phyloP scores from a whole-genome alignment of 1,140 invertebrate species.

The Calosoma granatense region DNA sequence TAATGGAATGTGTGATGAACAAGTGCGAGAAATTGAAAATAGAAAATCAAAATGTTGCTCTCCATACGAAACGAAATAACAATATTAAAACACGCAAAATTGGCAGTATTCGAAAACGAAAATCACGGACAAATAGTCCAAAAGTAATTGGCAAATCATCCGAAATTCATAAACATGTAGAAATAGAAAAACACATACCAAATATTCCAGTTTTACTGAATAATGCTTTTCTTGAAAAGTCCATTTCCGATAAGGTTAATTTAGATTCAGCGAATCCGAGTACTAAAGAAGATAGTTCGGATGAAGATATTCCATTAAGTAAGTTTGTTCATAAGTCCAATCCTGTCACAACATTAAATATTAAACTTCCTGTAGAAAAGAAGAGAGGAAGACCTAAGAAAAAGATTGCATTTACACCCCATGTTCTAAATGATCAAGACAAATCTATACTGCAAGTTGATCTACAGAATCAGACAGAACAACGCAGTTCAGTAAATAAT shows the following conservation, averaged over 20 bases:
- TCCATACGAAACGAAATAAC: not conserved
- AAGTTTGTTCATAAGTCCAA: not conserved
- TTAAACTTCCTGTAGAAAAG: not conserved
- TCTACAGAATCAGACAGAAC: not conserved
- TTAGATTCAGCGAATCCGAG: not conserved
- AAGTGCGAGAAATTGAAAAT: conserved; percentile 1
- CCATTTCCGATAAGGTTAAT: too few species aligned
- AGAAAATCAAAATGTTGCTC: not conserved
- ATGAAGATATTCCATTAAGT: not conserved
- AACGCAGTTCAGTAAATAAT: too few species aligned
- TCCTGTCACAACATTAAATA: not conserved
- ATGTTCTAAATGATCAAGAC: not conserved
- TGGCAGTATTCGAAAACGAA: not conserved
- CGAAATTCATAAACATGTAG: not conserved
- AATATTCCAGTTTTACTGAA: not conserved
- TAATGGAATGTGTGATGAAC: conserved; percentile 1
- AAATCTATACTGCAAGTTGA: not conserved
- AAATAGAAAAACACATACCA: not conserved
- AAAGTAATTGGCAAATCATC: not conserved
- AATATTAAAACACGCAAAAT: not conserved
- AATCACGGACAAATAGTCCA: not conserved
- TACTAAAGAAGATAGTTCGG: not conserved
- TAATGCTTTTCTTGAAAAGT: not conserved
- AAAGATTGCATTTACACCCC: not conserved
- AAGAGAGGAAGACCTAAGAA: not conserved